Conservation (phyloP, 2,113 vertebrate genomes). For the Tyto alba region DNA sequence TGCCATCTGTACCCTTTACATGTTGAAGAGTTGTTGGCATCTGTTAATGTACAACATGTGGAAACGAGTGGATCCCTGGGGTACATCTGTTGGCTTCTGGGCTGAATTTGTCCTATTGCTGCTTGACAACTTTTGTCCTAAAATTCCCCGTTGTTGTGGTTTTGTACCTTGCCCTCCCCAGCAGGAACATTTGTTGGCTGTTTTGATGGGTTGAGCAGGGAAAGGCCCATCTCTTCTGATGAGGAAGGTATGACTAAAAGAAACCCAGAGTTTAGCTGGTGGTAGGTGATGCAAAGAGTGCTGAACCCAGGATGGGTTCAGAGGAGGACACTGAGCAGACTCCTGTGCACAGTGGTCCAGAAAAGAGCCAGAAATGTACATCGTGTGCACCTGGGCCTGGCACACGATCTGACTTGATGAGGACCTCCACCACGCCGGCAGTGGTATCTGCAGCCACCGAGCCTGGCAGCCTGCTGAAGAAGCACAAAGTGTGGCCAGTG, state of each 20-base stretch:
- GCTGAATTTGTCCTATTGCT: background rate
- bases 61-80: background rate
- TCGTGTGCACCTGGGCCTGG: background rate
- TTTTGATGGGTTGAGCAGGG: background rate
- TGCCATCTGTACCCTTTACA: background rate
- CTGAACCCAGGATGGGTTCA: background rate
- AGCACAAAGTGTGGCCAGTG: background rate
- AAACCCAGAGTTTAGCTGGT: background rate
- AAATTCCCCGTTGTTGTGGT: background rate
- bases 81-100: background rate
- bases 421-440: background rate
- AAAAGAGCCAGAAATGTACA: background rate
- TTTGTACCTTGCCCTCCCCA: background rate
- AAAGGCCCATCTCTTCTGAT: background rate
- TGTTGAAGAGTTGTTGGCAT: background rate
- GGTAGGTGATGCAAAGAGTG: background rate
- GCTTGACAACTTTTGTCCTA: background rate
- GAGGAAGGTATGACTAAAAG: background rate
- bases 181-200: background rate
- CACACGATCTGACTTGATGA: background rate
- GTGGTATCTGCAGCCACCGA: background rate
- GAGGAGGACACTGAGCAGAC: background rate
- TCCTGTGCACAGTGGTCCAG: background rate
- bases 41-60: accelerated
- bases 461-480: background rate